Evolutionary conservation across 2,797 vertebrate species (phyloP), one percentile per base, ranked within the genome.

Genomic region (Pangasius mekongensis): DNA sequence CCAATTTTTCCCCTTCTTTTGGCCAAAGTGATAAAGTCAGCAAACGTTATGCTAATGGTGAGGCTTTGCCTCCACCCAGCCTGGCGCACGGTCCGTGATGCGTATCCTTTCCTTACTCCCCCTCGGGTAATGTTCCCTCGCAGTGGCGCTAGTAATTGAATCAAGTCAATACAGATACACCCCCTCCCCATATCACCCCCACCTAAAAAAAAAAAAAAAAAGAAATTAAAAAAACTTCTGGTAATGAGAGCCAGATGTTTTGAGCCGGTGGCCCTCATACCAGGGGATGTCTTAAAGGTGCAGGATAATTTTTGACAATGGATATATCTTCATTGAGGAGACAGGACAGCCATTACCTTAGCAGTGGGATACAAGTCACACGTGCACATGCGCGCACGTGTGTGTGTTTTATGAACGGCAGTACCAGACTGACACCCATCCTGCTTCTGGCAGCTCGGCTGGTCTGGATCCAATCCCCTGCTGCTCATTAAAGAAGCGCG

Each of bases 71-170:
- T 33, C 67, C 78, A 92, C 93, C 94, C 92, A 91, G 94, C 89
- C 87, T 90, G 77, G 93, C 92, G 94, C 92, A 90, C 77, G 88
- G 93, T 93, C 94, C 91, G 93, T 90, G 92, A 95, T 95, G 95
- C 93, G 91, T 94, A 91, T 83, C 93, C 93, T 92, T 92, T 91
- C 94, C 95, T 95, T 90, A 30, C 71, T 87, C 82, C 87, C 88
- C 88, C 87, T 81, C 91, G 93, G 95, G 95, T 94, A 94, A 94
- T 88, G 89, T 94, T 94, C 96, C 95, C 95, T 96, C 86, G 49
- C 95, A 90, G 93, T 93, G 94, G 94, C 96, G 96, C 95, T 94
- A 94, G 95, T 97, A 97, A 98, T 97, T 97, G 96, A 97, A 97
- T 98, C 97, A 97, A 96, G 96, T 96, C 95, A 96, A 96, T 97